These are phyloP conservation scores for Amphimallon solstitiale DNA, from an alignment of 2,888 invertebrate genomes.

Conservation along the genomic window DNA sequence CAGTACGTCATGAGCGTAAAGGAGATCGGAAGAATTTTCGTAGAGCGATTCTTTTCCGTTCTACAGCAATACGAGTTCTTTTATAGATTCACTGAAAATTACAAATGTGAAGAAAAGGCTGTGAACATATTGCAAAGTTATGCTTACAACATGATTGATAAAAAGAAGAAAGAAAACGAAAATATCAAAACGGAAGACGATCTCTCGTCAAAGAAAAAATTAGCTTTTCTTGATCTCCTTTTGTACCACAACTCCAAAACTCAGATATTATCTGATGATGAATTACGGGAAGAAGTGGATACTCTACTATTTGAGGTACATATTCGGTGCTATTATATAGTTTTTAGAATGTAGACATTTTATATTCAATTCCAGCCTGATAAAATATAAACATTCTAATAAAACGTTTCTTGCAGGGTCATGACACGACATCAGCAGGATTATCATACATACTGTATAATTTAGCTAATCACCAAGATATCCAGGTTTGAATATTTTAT, in stretches of 20 bases:
- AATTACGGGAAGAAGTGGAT: constrained; percentile 45
- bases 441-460: constrained; percentile 59
- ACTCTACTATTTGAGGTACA: constrained; percentile 46
- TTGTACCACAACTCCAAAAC: constrained; percentile 50
- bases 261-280: constrained; percentile 54
- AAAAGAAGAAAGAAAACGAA: constrained; percentile 54
- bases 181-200: constrained; percentile 4
- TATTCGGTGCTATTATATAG: too few species aligned
- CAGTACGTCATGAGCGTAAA: constrained; percentile 80
- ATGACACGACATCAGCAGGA: constrained; percentile 57
- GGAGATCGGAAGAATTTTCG: constrained; percentile 58
- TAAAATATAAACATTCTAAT: too few species aligned
- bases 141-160: constrained; percentile 63
- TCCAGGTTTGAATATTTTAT: constrained; percentile 52
- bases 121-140: constrained; percentile 66
- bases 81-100: constrained; percentile 69
- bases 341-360: too few species aligned
- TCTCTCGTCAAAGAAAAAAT: constrained; percentile 31
- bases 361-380: too few species aligned
- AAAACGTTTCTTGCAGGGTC: constrained; percentile 39
- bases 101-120: constrained; percentile 66
- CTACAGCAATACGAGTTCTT: constrained; percentile 65
- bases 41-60: constrained; percentile 55
- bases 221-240: constrained; percentile 44
- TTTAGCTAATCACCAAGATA: constrained; percentile 57